Conservation (phyloP, 2,888 invertebrate species). For the Xanthia togata region DNA sequence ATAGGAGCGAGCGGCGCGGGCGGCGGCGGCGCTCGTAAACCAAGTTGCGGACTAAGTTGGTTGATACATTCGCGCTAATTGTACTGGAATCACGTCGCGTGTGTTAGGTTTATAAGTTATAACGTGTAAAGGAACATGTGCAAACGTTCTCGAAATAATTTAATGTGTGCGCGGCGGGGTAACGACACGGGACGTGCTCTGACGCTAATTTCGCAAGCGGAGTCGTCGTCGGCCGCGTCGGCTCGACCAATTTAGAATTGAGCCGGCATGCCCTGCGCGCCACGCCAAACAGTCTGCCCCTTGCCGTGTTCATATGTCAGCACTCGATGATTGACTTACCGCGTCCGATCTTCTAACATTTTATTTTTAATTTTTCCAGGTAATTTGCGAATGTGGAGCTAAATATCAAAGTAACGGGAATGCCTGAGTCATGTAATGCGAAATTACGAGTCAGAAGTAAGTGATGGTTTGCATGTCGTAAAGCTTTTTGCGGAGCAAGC, state of each 20-base stretch:
- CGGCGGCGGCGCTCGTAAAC: slow-evolving; percentile 50
- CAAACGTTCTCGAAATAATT: slow-evolving; percentile 80
- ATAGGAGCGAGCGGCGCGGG: slow-evolving; percentile 42
- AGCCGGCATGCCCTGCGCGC: slow-evolving; percentile 71
- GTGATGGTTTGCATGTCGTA: slow-evolving; percentile 43
- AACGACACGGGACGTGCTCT: slow-evolving; percentile 68
- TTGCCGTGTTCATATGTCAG: slow-evolving; percentile 56
- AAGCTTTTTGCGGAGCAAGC: background rate
- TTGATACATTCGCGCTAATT: slow-evolving; percentile 70
- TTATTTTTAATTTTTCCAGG: slow-evolving; percentile 69
- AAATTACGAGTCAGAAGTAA: slow-evolving; percentile 46
- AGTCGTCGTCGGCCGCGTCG: slow-evolving; percentile 39
- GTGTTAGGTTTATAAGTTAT: slow-evolving; percentile 69
- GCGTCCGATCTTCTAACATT: slow-evolving; percentile 35
- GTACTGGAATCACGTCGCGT: slow-evolving; percentile 68
- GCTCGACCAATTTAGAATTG: slow-evolving; percentile 77
- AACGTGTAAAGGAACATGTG: slow-evolving; percentile 76
- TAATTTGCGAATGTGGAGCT: slow-evolving; percentile 58
- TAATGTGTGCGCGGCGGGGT: slow-evolving; percentile 73
- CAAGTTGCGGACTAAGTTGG: slow-evolving; percentile 57
- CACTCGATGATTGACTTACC: slow-evolving; percentile 51
- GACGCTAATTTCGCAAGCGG: slow-evolving; percentile 71
- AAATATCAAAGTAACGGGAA: slow-evolving; percentile 16
- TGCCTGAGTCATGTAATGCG: slow-evolving; percentile 8
- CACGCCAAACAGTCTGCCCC: slow-evolving; percentile 81